These are phyloP conservation scores for Oreochromis aureus DNA, from an alignment of 2,113 vertebrate species.

Conservation along the genomic window DNA sequence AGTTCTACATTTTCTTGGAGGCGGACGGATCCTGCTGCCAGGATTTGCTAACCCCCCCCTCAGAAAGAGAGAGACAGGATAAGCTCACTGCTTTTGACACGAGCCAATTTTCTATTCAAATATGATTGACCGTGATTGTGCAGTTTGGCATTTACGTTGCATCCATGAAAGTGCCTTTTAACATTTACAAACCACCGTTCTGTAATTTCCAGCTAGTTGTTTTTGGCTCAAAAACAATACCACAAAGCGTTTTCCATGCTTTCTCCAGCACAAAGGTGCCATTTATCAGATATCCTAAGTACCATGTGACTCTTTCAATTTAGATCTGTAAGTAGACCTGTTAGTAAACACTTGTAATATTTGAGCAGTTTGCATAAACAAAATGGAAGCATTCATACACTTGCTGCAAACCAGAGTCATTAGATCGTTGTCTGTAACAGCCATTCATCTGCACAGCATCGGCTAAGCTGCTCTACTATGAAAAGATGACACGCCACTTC, in stretches of 20 bases:
- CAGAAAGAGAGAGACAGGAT: not conserved
- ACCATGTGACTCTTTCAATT: conserved; percentile 19
- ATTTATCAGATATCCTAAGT: conserved; percentile 11
- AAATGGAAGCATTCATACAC: not conserved
- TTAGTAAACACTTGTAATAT: not conserved
- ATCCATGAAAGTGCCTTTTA: conserved; percentile 1
- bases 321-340: not conserved
- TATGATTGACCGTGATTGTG: conserved; percentile 2
- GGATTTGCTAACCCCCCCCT: not conserved
- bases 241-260: not conserved
- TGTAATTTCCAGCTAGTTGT: conserved; percentile 16
- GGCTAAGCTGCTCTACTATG: not conserved
- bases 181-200: not conserved
- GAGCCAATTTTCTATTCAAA: conserved; percentile 22
- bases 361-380: not conserved
- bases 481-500: conserved; percentile 33
- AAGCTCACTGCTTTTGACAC: not conserved
- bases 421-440: not conserved
- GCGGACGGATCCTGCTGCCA: not conserved
- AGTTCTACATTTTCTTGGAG: not conserved
- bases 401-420: not conserved
- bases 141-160: not conserved
- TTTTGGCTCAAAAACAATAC: not conserved
- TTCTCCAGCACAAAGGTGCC: not conserved
- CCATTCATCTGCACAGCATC: not conserved